Percentiles rank a stretch among this genome's conserved stretches.
phyloP scores from a whole-genome alignment of 1,140 invertebrate species.

The Cotesia chilonis region DNA sequence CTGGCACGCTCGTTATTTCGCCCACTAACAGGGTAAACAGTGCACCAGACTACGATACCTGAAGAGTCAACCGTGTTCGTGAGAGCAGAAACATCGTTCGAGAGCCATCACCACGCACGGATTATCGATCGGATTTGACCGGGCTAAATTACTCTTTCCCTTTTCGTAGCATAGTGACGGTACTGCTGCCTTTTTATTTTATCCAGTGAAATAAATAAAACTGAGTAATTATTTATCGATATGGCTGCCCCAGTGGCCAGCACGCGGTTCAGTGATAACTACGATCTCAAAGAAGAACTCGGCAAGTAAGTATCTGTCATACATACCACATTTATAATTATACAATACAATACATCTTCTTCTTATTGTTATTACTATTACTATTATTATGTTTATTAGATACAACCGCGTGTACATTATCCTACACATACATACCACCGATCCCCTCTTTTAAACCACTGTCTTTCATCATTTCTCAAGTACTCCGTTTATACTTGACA shows the following conservation, averaged over 20 bases:
- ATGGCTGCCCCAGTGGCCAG: conserved; percentile 77
- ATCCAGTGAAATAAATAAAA: conserved; percentile 27
- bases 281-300: conserved; percentile 99
- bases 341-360: too few relatives aligned
- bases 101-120: conserved; percentile 4
- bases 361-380: neutral
- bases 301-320: conserved; percentile 88
- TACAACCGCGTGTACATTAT: conserved; percentile 14
- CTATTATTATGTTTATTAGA: neutral
- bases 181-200: neutral
- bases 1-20: conserved; percentile 32
- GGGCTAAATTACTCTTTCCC: conserved; percentile 46
- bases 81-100: too few relatives aligned
- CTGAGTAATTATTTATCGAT: conserved; percentile 41
- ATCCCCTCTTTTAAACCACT: neutral
- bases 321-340: neutral
- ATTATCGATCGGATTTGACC: conserved; percentile 65
- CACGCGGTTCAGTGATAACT: conserved; percentile 98
- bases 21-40: neutral
- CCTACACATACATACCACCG: neutral
- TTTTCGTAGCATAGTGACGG: conserved; percentile 39
- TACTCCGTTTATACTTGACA: neutral
- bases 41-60: conserved; percentile 74
- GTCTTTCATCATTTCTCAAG: conserved; percentile 12
- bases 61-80: too few relatives aligned